A percentile compares a stretch with the other conserved stretches of the same genome.
These are phyloP conservation scores for Thumatha senex DNA, from an alignment of 2,888 invertebrate species.

Conservation along the genomic window DNA sequence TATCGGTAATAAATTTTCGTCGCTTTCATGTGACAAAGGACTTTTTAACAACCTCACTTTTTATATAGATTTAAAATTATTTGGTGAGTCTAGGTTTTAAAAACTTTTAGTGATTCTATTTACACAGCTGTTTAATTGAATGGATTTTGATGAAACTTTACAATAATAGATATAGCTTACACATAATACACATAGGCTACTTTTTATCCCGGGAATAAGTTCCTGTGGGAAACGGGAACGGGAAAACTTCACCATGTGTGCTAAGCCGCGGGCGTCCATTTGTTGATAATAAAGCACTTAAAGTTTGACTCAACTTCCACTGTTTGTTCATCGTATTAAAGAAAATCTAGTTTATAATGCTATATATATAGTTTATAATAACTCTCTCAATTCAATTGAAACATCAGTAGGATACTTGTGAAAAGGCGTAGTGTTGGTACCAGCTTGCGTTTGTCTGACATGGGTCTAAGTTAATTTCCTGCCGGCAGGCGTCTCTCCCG, in stretches of 20 bases:
- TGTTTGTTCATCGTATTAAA: conserved; percentile 12
- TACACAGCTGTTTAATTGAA: neutral
- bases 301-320: neutral
- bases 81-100: too few species aligned
- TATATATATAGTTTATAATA: too few species aligned
- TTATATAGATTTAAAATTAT: neutral
- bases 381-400: conserved; percentile 25
- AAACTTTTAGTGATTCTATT: too few species aligned
- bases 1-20: conserved; percentile 21
- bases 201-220: too few species aligned
- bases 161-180: too few species aligned
- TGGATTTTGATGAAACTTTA: too few species aligned
- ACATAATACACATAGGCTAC: too few species aligned
- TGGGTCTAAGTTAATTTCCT: conserved; percentile 68
- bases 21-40: conserved; percentile 26
- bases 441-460: conserved; percentile 54
- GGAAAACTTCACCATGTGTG: too few species aligned
- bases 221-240: too few species aligned
- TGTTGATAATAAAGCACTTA: too few species aligned
- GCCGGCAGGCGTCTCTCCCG: conserved; percentile 38
- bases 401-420: conserved; percentile 30
- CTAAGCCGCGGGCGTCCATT: too few species aligned
- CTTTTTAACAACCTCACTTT: conserved; percentile 24
- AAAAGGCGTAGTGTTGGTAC: conserved; percentile 33
- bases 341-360: conserved; percentile 24